Percentiles rank a stretch among this genome's conserved stretches.
phyloP scores from a whole-genome alignment of 1,140 invertebrate species.

The Neotoxoptera formosana region DNA sequence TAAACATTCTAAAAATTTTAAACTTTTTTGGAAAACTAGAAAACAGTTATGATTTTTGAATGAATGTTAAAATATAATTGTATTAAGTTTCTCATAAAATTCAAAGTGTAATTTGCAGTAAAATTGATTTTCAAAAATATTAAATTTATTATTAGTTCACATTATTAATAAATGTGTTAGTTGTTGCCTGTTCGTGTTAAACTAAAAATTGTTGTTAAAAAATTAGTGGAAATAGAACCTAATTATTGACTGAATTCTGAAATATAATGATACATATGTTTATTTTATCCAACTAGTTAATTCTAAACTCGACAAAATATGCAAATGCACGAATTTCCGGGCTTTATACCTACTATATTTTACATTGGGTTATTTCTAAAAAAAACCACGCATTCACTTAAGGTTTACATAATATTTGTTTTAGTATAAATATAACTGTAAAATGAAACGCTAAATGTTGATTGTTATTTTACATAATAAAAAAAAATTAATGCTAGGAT shows the following conservation, averaged over 20 bases:
- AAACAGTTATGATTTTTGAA: not conserved
- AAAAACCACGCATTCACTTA: not conserved
- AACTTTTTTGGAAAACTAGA: not conserved
- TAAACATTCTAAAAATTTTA: not conserved
- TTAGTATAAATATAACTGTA: too few species aligned
- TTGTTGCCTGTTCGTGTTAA: not conserved
- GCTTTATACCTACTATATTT: not conserved
- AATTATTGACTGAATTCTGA: not conserved
- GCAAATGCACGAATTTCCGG: not conserved
- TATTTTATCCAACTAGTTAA: constrained; percentile 18
- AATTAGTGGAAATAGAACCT: not conserved
- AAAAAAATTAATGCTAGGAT: not conserved
- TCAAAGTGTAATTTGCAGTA: not conserved
- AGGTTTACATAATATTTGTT: not conserved
- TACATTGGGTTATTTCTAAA: not conserved
- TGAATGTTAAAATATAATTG: not conserved
- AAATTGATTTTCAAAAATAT: not conserved
- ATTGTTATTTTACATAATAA: not conserved
- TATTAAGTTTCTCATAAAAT: not conserved
- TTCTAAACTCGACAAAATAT: constrained; percentile 12
- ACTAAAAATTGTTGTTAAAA: constrained; percentile 12
- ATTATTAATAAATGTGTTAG: not conserved
- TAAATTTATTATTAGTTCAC: not conserved
- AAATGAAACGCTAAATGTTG: not conserved
- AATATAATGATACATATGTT: constrained; percentile 5